Base-by-base conservation (phyloP, 2,797 vertebrate genomes). In the Catostomus latipinnis region DNA sequence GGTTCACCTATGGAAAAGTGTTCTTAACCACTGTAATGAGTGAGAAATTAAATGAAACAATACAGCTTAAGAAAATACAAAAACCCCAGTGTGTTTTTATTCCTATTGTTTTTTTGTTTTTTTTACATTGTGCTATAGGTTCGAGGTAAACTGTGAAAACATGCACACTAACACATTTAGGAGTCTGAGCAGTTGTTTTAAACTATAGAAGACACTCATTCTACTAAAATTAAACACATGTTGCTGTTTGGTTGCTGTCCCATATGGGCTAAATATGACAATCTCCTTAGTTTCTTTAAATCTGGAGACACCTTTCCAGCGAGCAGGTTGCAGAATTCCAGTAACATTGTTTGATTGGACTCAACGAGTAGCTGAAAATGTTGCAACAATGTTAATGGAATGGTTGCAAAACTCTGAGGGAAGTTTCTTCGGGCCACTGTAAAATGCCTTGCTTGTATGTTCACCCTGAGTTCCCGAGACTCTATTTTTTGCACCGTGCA, bases 361-460 rank as follows among this genome's bases (percentile, higher is more conserved):
- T 74, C 13, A 46, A 16, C 22, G 43, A 4, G 34, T 58, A 69
- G 79, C 60, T 49, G 81, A 76, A 81, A 80, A 74, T 8, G 71
- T 81, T 53, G 68, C 67, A 75, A 82, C 75, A 75, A 84, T 61
- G 85, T 84, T 83, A 81, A 66, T 79, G 81, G 88, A 89, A 89
- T 80, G 86, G 91, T 88, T 84, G 87, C 74, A 46, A 68, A 13
- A 46, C 68, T 89, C 88, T 87, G 78, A 85, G 91, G 86, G 87
- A 89, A 93, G 92, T 83, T 86, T 83, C 90, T 88, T 90, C 91
- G 89, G 91, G 94, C 96, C 94, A 95, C 95, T 98, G 96, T 97
- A 97, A 93, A 98, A 97, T 97, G 97, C 97, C 97, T 99, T 98
- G 96, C 97, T 97, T 95, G 94, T 96, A 92, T 95, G 94, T 91